phyloP scores from a whole-genome alignment of 2,113 vertebrate genomes.

The Alouatta palliata region DNA sequence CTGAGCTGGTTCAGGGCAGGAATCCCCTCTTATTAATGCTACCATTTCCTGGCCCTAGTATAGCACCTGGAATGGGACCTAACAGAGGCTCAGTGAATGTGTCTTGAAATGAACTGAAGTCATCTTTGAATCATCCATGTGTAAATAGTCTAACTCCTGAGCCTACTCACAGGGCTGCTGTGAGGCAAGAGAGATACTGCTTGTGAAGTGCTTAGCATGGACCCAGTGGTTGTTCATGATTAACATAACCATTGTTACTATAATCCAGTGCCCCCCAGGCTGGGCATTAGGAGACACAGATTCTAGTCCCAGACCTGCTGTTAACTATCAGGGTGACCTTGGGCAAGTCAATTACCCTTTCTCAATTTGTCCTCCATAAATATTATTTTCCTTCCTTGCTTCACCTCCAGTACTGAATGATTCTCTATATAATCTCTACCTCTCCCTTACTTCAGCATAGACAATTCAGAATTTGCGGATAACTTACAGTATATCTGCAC shows the following conservation, averaged over 20 bases:
- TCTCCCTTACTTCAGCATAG: constrained; percentile 5
- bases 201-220: not conserved
- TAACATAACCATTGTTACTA: not conserved
- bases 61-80: not conserved
- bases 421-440: not conserved
- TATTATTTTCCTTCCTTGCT: not conserved
- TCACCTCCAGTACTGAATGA: not conserved
- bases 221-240: fast-evolving
- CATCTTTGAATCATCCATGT: not conserved
- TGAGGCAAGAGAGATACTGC: not conserved
- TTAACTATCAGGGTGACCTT: constrained; percentile 36
- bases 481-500: not conserved
- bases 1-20: not conserved
- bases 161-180: not conserved
- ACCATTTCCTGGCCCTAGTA: not conserved
- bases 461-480: not conserved
- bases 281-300: not conserved
- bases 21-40: not conserved
- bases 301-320: not conserved
- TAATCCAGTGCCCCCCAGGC: not conserved
- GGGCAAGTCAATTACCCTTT: constrained; percentile 33
- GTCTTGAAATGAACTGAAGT: constrained; percentile 26
- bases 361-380: constrained; percentile 15
- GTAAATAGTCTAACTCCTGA: not conserved
- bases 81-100: not conserved